Conservation (phyloP, 2,888 invertebrate genomes). For the Argyresthia albistria region DNA sequence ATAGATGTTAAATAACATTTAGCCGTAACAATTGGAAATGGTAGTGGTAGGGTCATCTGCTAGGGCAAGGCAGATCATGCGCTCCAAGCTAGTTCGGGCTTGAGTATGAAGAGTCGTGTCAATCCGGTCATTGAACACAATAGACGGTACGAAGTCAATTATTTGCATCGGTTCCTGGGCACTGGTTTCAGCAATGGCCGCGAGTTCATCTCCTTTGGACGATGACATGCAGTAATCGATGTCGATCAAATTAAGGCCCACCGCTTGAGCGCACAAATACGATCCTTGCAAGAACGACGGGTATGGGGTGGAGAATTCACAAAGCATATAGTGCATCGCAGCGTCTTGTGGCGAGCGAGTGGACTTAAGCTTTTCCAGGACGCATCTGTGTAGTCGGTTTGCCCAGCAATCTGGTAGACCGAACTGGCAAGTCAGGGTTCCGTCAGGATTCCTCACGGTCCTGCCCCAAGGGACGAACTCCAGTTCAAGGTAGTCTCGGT, state of each 20-base stretch:
- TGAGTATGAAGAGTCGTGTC: conserved; percentile 20
- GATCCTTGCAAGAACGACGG: conserved; percentile 20
- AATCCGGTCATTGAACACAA: conserved; percentile 36
- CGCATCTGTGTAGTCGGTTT: conserved; percentile 53
- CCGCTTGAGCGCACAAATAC: conserved; percentile 29
- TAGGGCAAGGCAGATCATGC: conserved; percentile 40
- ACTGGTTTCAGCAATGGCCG: conserved; percentile 27
- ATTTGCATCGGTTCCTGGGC: conserved; percentile 25
- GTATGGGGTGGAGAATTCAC: conserved; percentile 32
- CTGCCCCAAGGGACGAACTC: conserved; percentile 61
- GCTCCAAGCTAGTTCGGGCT: conserved; percentile 23
- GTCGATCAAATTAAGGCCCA: conserved; percentile 33
- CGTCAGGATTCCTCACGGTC: conserved; percentile 25
- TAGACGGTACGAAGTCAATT: conserved; percentile 40
- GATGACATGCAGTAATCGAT: conserved; percentile 39
- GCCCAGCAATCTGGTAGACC: conserved; percentile 45
- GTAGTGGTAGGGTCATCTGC: conserved; percentile 28
- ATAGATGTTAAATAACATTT: too few species aligned
- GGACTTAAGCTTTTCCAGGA: conserved; percentile 28
- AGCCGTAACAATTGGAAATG: too few species aligned
- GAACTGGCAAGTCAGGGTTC: conserved; percentile 36
- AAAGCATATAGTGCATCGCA: conserved; percentile 44
- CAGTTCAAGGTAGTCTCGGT: conserved; percentile 38
- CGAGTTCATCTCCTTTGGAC: conserved; percentile 28
- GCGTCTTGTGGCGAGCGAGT: conserved; percentile 25